phyloP scores from a whole-genome alignment of 2,797 vertebrate species.

The Mycteria americana region DNA sequence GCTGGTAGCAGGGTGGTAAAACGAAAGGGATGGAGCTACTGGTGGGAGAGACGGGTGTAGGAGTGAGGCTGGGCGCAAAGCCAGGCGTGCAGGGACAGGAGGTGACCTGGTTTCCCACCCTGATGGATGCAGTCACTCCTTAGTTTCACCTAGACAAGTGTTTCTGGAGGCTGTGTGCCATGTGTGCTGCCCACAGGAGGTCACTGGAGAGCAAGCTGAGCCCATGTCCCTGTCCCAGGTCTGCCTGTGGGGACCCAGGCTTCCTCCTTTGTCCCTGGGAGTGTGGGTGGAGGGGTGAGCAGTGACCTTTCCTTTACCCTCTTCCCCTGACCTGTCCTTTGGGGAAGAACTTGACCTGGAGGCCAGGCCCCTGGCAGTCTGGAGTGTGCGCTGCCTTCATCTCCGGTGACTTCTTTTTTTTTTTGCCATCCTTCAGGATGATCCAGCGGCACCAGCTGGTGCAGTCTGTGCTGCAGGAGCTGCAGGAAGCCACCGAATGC shows the following conservation, averaged over 20 bases:
- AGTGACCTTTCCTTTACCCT: not conserved
- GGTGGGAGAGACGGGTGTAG: not conserved
- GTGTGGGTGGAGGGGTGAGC: not conserved
- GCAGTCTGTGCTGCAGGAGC: constrained; percentile 84
- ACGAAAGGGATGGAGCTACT: not conserved
- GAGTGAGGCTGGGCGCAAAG: not conserved
- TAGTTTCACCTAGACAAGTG: not conserved
- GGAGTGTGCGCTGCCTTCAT: not conserved
- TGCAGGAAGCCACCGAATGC: constrained; percentile 91
- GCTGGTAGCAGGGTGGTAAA: not conserved
- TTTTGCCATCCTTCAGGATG: constrained; percentile 78
- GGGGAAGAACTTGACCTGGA: not conserved
- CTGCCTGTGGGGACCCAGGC: not conserved
- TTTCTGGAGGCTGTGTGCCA: not conserved
- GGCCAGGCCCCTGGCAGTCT: not conserved
- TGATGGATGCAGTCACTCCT: not conserved
- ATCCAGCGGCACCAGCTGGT: constrained; percentile 87
- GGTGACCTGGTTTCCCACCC: not conserved
- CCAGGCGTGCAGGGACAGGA: not conserved
- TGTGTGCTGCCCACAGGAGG: constrained; percentile 31
- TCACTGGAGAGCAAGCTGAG: constrained; percentile 34
- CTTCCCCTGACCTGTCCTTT: not conserved
- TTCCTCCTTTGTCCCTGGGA: not conserved
- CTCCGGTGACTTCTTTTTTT: not conserved
- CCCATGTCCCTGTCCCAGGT: not conserved